Evolutionary conservation across 1,140 invertebrate genomes (phyloP).

Genomic region (Adoxophyes honmai): DNA sequence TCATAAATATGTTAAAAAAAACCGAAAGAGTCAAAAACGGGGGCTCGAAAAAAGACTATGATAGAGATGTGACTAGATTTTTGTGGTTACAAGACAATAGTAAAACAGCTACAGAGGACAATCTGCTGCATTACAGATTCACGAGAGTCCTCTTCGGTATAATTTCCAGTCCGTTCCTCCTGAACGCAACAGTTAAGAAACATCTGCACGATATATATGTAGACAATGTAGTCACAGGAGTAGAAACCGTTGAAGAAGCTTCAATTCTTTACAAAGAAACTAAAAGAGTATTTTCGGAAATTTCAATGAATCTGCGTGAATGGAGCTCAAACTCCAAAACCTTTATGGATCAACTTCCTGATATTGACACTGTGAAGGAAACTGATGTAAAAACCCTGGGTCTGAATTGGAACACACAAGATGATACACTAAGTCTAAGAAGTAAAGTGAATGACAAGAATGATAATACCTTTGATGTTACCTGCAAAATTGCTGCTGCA

Average conservation of each 20-base stretch:
- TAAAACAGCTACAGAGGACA: neutral
- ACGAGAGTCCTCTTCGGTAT: slow-evolving; percentile 12
- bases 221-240: neutral
- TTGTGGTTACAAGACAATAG: slow-evolving; percentile 7
- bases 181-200: slow-evolving; percentile 13
- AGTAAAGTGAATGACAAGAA: too few species aligned
- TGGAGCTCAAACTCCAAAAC: too few species aligned
- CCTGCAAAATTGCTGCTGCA: too few species aligned
- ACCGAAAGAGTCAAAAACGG: too few species aligned
- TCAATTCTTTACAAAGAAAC: neutral
- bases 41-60: neutral
- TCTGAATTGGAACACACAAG: too few species aligned
- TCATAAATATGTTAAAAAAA: too few species aligned
- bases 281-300: neutral
- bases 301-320: too few species aligned
- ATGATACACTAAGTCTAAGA: too few species aligned
- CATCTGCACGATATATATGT: slow-evolving; percentile 1
- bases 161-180: slow-evolving; percentile 16
- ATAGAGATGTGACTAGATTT: slow-evolving; percentile 17
- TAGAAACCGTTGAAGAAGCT: neutral
- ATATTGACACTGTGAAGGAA: too few species aligned
- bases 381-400: too few species aligned
- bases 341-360: too few species aligned
- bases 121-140: slow-evolving; percentile 8
- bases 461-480: too few species aligned